Conservation (phyloP, 1,140 invertebrate species). For the Hylaeus anthracinus region DNA sequence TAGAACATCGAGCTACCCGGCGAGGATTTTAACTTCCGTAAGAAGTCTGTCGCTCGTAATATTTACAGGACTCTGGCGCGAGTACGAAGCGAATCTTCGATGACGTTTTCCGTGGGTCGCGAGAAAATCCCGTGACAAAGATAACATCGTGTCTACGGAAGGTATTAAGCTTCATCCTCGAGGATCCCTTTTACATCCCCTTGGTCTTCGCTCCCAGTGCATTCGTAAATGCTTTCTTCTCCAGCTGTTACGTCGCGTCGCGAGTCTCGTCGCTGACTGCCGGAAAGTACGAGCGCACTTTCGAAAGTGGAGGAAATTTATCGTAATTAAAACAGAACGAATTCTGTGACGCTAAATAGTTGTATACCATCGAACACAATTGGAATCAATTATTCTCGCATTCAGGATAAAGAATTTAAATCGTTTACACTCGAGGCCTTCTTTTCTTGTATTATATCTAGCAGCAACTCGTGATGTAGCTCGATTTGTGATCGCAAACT, state of each 20-base stretch:
- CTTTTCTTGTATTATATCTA: too few relatives aligned
- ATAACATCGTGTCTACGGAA: slow-evolving; percentile 38
- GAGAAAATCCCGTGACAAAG: slow-evolving; percentile 50
- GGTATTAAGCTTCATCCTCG: slow-evolving; percentile 49
- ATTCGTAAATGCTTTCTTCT: neutral
- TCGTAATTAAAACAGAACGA: too few relatives aligned
- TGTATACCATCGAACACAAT: too few relatives aligned
- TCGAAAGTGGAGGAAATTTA: too few relatives aligned
- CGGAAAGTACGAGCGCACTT: too few relatives aligned
- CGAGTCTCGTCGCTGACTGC: neutral
- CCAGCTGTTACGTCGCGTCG: neutral
- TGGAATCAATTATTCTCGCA: too few relatives aligned
- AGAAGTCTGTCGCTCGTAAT: neutral
- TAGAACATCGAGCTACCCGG: neutral
- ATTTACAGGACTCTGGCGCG: neutral
- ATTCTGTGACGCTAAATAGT: too few relatives aligned
- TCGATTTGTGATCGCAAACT: too few relatives aligned
- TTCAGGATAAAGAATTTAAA: too few relatives aligned
- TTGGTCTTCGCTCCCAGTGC: neutral
- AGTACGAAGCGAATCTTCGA: neutral
- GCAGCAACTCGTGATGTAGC: too few relatives aligned
- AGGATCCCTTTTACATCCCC: slow-evolving; percentile 18
- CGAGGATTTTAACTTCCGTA: neutral
- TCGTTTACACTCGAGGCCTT: too few relatives aligned
- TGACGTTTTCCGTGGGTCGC: slow-evolving; percentile 14